A percentile compares a stretch with the other conserved stretches of the same genome.
Evolutionary conservation across 2,888 invertebrate genomes (phyloP).

Genomic region (Esperia sulphurella): DNA sequence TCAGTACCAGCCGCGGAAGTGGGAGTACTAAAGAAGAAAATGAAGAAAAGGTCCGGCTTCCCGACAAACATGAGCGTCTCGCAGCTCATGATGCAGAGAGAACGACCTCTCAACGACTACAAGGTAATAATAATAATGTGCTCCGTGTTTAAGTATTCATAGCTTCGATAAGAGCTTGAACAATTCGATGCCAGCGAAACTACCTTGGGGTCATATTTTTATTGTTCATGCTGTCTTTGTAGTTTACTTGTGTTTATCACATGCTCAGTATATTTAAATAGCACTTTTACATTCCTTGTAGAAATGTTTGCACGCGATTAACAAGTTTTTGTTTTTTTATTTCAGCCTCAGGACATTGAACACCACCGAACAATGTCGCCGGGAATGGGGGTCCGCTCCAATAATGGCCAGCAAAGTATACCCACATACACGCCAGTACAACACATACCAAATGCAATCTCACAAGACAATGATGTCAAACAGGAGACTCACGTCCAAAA

Average conservation of each 20-base stretch:
- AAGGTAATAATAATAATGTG: slow-evolving; percentile 47
- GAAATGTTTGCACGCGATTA: slow-evolving; percentile 4
- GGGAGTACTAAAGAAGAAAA: slow-evolving; percentile 80
- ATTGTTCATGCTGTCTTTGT: slow-evolving; percentile 17
- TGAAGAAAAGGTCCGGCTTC: slow-evolving; percentile 80
- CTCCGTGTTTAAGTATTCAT: slow-evolving; percentile 28
- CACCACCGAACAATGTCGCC: slow-evolving; percentile 45
- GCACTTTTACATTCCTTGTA: neutral
- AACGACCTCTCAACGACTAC: slow-evolving; percentile 77
- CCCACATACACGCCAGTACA: slow-evolving; percentile 37
- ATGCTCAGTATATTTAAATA: neutral
- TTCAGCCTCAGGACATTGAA: slow-evolving; percentile 57
- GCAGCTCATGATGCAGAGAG: slow-evolving; percentile 82
- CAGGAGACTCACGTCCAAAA: slow-evolving; percentile 60
- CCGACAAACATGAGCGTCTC: slow-evolving; percentile 82
- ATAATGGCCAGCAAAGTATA: slow-evolving; percentile 35
- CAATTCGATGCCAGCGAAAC: slow-evolving; percentile 42
- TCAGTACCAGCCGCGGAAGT: slow-evolving; percentile 59
- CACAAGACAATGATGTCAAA: slow-evolving; percentile 50
- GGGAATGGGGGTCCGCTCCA: slow-evolving; percentile 37
- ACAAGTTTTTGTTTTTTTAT: slow-evolving; percentile 15
- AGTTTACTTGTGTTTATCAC: neutral
- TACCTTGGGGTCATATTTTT: slow-evolving; percentile 33
- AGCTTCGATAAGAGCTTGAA: slow-evolving; percentile 51
- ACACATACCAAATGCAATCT: slow-evolving; percentile 34